phyloP scores from a whole-genome alignment of 1,140 invertebrate genomes.

The Pseudomyrmex dendroicus region DNA sequence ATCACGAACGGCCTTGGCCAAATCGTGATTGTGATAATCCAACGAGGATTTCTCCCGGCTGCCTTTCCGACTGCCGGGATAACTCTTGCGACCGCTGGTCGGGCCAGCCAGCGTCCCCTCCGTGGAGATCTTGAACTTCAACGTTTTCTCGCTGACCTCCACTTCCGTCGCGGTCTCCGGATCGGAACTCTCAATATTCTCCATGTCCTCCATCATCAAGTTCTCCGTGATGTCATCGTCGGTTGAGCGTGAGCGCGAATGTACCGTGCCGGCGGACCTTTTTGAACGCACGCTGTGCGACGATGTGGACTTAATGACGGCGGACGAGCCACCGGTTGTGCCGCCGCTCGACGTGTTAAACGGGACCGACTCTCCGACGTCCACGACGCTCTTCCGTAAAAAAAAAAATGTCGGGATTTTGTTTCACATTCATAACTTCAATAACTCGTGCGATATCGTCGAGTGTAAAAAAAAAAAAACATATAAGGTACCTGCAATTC shows the following conservation, averaged over 20 bases:
- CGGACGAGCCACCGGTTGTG: constrained; percentile 23
- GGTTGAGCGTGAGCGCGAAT: constrained; percentile 81
- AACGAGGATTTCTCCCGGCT: constrained; percentile 85
- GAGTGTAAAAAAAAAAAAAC: too few relatives aligned
- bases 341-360: constrained; percentile 48
- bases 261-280: constrained; percentile 77
- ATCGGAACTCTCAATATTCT: constrained; percentile 88
- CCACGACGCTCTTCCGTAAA: constrained; percentile 86
- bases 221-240: constrained; percentile 85
- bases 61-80: constrained; percentile 87
- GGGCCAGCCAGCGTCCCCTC: constrained; percentile 84
- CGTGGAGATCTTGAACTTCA: constrained; percentile 91
- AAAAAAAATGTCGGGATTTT: constrained; percentile 10
- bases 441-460: background rate
- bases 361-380: constrained; percentile 78
- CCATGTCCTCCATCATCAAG: constrained; percentile 86
- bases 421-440: background rate
- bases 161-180: constrained; percentile 91
- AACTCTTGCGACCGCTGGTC: constrained; percentile 85
- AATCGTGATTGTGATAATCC: constrained; percentile 82
- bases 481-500: constrained; percentile 87
- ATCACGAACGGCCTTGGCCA: constrained; percentile 80
- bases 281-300: constrained; percentile 86
- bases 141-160: constrained; percentile 90
- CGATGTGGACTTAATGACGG: constrained; percentile 85